Percentiles rank a stretch among this genome's conserved stretches.
Conservation (phyloP, 1,140 invertebrate genomes). For the Kradibia gibbosae region DNA sequence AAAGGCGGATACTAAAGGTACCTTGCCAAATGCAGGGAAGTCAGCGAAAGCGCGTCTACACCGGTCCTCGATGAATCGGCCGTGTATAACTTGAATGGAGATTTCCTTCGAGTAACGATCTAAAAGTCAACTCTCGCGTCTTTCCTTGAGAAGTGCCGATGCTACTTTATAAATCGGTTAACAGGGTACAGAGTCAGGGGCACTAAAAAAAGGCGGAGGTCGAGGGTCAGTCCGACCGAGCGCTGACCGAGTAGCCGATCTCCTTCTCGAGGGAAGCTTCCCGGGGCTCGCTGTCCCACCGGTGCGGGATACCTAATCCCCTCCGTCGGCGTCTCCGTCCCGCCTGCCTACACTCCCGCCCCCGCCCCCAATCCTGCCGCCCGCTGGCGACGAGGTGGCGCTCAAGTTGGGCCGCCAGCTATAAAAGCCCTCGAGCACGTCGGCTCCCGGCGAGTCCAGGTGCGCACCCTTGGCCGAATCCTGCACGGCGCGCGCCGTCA, state of each 20-base stretch:
- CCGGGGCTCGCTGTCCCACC: constrained; percentile 7
- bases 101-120: too few relatives aligned
- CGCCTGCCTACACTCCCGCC: background rate
- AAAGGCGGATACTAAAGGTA: too few relatives aligned
- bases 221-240: too few relatives aligned
- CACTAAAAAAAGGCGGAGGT: too few relatives aligned
- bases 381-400: background rate
- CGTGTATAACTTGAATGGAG: too few relatives aligned
- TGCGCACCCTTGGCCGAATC: constrained; percentile 37
- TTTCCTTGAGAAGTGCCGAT: too few relatives aligned
- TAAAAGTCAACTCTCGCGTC: too few relatives aligned
- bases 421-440: constrained; percentile 42
- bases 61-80: too few relatives aligned
- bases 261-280: background rate
- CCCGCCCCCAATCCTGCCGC: background rate
- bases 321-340: background rate
- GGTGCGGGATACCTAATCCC: background rate
- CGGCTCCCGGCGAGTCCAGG: constrained; percentile 24
- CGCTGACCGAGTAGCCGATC: background rate
- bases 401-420: background rate
- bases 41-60: too few relatives aligned
- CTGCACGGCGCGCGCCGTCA: constrained; percentile 15
- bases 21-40: too few relatives aligned
- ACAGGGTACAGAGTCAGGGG: too few relatives aligned
- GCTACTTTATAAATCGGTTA: too few relatives aligned